phyloP scores from a whole-genome alignment of 23 tunicate species.

The Phallusia fumigata region DNA sequence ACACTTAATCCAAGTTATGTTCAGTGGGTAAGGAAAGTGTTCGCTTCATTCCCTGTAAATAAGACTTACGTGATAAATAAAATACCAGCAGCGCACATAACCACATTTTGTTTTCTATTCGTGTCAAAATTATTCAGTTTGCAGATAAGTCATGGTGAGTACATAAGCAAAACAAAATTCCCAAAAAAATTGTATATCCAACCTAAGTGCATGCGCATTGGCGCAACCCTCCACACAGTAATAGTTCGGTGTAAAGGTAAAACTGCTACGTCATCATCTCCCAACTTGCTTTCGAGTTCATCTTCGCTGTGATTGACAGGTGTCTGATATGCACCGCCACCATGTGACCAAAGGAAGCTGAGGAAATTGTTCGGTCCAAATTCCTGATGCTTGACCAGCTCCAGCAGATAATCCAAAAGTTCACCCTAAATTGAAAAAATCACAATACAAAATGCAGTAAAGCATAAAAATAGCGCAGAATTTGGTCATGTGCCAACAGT shows the following conservation, averaged over 20 bases:
- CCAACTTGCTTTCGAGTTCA: neutral
- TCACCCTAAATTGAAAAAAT: conserved; percentile 12
- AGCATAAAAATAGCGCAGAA: no score
- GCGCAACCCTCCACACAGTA: conserved; percentile 77
- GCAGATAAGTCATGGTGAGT: no score
- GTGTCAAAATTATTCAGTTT: no score
- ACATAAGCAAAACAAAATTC: neutral
- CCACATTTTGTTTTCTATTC: no score
- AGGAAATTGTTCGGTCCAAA: conserved; percentile 59
- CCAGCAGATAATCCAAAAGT: conserved; percentile 49
- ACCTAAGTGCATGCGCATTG: conserved; percentile 61
- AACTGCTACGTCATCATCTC: neutral
- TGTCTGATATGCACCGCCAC: no score
- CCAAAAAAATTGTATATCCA: neutral
- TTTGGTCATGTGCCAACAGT: no score
- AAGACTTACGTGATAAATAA: no score
- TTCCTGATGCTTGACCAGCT: conserved; percentile 44
- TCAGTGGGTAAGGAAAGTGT: no score
- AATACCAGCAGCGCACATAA: no score
- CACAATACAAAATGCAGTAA: no score
- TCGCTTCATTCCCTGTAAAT: no score
- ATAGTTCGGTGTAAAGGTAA: conserved; percentile 20
- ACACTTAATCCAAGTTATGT: no score
- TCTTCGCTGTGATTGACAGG: neutral
- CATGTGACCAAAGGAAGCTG: conserved; percentile 43